Evolutionary conservation across 2,797 vertebrate genomes (phyloP).

Genomic region (Rhincodon typus): DNA sequence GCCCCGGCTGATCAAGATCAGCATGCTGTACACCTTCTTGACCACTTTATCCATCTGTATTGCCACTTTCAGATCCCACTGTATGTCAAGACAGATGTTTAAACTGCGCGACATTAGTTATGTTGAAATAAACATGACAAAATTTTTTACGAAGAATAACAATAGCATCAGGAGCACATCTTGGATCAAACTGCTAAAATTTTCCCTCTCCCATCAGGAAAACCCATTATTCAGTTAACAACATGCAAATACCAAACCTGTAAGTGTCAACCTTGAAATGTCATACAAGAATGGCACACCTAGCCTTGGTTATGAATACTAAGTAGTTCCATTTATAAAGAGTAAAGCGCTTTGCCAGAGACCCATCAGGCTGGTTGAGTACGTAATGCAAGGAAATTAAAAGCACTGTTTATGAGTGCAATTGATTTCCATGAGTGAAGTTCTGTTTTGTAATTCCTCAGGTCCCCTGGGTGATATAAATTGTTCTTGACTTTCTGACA

Average conservation of each 20-base stretch:
- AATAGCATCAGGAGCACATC: neutral
- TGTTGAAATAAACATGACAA: neutral
- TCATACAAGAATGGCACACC: neutral
- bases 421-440: neutral
- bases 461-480: neutral
- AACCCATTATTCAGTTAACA: neutral
- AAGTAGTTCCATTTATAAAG: neutral
- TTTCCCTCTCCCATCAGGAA: neutral
- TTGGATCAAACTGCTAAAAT: neutral
- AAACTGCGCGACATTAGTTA: neutral
- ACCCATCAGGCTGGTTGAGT: neutral
- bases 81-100: no score
- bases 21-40: no score
- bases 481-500: neutral
- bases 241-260: neutral
- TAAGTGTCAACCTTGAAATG: conserved; percentile 9
- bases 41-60: no score
- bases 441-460: neutral
- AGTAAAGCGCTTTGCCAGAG: neutral
- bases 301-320: neutral
- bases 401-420: neutral
- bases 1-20: no score
- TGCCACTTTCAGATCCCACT: no score
- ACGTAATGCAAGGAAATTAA: neutral
- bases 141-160: neutral